These are phyloP conservation scores for Gymnobelideus leadbeateri DNA, from an alignment of 2,113 vertebrate species.

Conservation along the genomic window DNA sequence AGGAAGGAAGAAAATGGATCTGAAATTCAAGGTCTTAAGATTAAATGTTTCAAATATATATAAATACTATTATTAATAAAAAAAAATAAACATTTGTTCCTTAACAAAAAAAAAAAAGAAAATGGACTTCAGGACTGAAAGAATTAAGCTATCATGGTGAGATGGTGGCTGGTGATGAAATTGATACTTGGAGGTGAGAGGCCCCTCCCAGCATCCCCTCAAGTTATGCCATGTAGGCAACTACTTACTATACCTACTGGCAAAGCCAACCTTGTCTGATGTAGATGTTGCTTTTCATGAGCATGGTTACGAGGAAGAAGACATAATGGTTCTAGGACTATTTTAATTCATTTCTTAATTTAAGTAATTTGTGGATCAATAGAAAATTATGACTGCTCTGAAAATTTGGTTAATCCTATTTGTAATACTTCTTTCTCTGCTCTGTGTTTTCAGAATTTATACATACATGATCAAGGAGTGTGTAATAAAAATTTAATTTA, in stretches of 20 bases:
- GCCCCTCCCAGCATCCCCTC: background rate
- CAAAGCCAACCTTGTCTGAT: rapidly evolving
- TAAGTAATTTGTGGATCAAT: background rate
- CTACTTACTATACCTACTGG: background rate
- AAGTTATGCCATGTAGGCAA: background rate
- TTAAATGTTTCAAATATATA: too few relatives aligned
- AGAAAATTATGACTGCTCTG: background rate
- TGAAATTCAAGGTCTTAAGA: too few relatives aligned
- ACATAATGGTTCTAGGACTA: background rate
- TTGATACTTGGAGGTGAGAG: background rate
- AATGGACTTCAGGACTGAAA: conserved; percentile 9
- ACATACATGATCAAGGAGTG: background rate
- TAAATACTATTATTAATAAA: too few relatives aligned
- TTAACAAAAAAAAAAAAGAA: background rate
- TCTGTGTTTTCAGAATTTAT: background rate
- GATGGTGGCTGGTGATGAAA: background rate
- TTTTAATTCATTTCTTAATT: background rate
- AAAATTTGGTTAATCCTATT: background rate
- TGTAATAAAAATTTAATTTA: background rate
- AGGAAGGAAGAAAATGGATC: too few relatives aligned
- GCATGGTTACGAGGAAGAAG: background rate
- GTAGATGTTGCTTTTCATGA: background rate
- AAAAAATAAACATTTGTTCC: too few relatives aligned
- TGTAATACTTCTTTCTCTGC: background rate
- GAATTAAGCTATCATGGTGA: background rate